Evolutionary conservation across 1,140 invertebrate genomes (phyloP).

Genomic region (Acromyrmex echinatior): DNA sequence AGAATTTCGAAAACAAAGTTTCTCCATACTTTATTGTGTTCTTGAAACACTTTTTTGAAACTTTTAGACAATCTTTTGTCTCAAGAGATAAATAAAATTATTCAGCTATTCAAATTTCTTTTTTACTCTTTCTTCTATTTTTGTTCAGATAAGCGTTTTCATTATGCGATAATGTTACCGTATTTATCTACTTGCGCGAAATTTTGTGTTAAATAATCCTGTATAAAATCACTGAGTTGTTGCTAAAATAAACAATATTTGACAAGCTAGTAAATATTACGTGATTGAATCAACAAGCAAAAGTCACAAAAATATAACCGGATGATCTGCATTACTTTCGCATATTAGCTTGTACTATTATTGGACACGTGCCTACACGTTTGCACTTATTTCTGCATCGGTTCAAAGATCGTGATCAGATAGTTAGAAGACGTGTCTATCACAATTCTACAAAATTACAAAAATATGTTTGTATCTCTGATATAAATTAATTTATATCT

Average conservation of each 20-base stretch:
- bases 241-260: not conserved
- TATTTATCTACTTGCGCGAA: not conserved
- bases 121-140: not conserved
- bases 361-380: slow-evolving; percentile 42
- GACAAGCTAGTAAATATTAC: slow-evolving; percentile 15
- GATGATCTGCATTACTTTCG: slow-evolving; percentile 53
- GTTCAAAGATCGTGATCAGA: slow-evolving; percentile 56
- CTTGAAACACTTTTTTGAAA: not conserved
- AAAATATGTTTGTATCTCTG: not conserved
- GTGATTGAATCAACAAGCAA: slow-evolving; percentile 21
- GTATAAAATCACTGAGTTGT: not conserved
- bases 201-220: not conserved
- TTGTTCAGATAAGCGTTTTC: slow-evolving; percentile 23
- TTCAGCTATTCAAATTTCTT: too few species aligned
- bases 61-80: not conserved
- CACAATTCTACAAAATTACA: not conserved
- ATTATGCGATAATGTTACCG: not conserved
- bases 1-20: not conserved
- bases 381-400: slow-evolving; percentile 47
- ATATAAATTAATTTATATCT: not conserved
- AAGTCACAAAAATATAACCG: slow-evolving; percentile 36
- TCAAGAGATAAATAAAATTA: not conserved
- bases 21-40: not conserved
- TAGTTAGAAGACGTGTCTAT: not conserved
- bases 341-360: slow-evolving; percentile 56